Percentiles rank a stretch among this genome's conserved stretches.
These are phyloP conservation scores for Acronicta aceris DNA, from an alignment of 2,888 invertebrate species.

Conservation along the genomic window DNA sequence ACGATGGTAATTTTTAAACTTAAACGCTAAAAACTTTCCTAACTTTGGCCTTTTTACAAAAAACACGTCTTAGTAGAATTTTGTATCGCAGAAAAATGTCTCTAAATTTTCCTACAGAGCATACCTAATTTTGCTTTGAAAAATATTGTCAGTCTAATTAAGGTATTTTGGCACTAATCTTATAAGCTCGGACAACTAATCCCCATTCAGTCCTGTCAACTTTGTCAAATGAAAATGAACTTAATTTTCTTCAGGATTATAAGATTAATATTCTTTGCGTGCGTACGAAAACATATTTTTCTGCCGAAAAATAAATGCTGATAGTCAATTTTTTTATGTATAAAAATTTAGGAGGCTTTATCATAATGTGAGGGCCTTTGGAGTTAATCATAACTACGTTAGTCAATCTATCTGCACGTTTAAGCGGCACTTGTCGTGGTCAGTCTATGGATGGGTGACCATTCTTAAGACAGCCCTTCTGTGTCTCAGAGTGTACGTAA, in stretches of 20 bases:
- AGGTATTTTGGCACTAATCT: constrained; percentile 45
- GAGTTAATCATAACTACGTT: too few relatives aligned
- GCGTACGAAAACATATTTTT: constrained; percentile 7
- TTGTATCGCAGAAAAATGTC: background rate
- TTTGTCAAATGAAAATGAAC: constrained; percentile 32
- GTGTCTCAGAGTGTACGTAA: too few relatives aligned
- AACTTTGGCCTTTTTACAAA: background rate
- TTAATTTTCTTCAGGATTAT: constrained; percentile 8
- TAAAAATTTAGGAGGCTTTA: background rate
- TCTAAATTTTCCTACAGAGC: constrained; percentile 15
- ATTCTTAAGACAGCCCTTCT: too few relatives aligned
- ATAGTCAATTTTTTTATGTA: background rate
- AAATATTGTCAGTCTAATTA: constrained; percentile 43
- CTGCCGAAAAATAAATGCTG: background rate
- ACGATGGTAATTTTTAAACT: background rate
- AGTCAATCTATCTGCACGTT: too few relatives aligned
- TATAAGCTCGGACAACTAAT: constrained; percentile 35
- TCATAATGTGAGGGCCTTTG: too few relatives aligned
- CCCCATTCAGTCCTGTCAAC: constrained; percentile 31
- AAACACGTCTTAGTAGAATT: background rate
- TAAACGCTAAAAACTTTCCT: background rate
- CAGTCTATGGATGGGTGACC: too few relatives aligned
- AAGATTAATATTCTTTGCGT: background rate
- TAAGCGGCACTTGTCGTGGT: too few relatives aligned
- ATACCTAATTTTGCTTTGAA: constrained; percentile 17